Conservation (phyloP, 2,113 vertebrate genomes). For the Leiothrix lutea region DNA sequence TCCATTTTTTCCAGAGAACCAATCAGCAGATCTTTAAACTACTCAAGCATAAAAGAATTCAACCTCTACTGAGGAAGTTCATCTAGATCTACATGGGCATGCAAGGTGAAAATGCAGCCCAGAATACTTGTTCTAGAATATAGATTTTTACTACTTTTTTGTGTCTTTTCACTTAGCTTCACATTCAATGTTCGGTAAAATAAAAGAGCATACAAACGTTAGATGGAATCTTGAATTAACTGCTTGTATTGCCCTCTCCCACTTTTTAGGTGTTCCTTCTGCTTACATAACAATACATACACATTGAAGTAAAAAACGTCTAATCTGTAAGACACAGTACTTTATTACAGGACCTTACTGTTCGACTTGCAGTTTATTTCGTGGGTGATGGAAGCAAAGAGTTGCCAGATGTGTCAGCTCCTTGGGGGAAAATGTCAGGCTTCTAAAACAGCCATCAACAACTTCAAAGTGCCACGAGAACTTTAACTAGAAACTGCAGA, state of each 20-base stretch:
- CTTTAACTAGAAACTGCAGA: not conserved
- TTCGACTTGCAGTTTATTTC: not conserved
- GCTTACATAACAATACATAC: not conserved
- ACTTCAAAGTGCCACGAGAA: not conserved
- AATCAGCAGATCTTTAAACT: not conserved
- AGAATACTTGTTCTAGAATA: not conserved
- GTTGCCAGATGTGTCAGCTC: not conserved
- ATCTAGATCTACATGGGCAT: not conserved
- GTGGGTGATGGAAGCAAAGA: not conserved
- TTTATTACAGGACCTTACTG: not conserved
- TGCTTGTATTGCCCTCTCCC: not conserved
- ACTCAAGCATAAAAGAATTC: not conserved
- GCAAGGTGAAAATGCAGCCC: not conserved
- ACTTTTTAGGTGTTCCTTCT: not conserved
- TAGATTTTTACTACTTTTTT: not conserved
- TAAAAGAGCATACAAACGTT: not conserved
- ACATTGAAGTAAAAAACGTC: not conserved
- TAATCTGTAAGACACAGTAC: not conserved
- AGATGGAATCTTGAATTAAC: not conserved
- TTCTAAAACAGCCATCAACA: not conserved
- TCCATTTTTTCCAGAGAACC: not conserved
- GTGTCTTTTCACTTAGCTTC: not conserved
- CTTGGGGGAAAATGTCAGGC: not conserved
- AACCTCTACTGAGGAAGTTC: not conserved
- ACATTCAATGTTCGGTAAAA: not conserved